phyloP scores from a whole-genome alignment of 2,888 invertebrate species.

The Prosapia bicincta region DNA sequence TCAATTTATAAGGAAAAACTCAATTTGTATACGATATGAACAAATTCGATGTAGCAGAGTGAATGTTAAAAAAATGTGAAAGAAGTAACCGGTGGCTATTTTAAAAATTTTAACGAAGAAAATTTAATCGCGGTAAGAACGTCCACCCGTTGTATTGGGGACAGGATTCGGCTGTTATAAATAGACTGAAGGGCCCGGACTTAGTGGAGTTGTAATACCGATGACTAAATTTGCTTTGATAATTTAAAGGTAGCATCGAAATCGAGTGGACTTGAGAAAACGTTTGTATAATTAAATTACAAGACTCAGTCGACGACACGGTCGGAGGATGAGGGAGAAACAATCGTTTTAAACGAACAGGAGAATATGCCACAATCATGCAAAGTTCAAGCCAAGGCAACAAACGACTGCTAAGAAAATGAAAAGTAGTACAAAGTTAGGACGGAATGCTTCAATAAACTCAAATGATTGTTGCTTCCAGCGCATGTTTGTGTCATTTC shows the following conservation, averaged over 20 bases:
- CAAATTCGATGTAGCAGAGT: too few relatives aligned
- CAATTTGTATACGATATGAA: too few relatives aligned
- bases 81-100: too few relatives aligned
- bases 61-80: too few relatives aligned
- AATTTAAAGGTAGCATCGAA: not conserved
- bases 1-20: too few relatives aligned
- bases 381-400: not conserved
- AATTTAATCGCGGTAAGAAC: too few relatives aligned
- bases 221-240: not conserved
- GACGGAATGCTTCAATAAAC: conserved; percentile 19
- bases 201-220: too few relatives aligned
- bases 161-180: too few relatives aligned
- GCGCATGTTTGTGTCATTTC: conserved; percentile 20
- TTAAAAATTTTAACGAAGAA: too few relatives aligned
- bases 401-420: not conserved
- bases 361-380: not conserved
- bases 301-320: not conserved
- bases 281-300: not conserved
- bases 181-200: too few relatives aligned
- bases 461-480: conserved; percentile 19
- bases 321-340: not conserved
- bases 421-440: conserved; percentile 2
- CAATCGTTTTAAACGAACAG: not conserved
- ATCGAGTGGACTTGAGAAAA: not conserved
- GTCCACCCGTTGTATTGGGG: too few relatives aligned